Base-by-base conservation (phyloP, 1,140 invertebrate genomes). In the Papilio helenus region DNA sequence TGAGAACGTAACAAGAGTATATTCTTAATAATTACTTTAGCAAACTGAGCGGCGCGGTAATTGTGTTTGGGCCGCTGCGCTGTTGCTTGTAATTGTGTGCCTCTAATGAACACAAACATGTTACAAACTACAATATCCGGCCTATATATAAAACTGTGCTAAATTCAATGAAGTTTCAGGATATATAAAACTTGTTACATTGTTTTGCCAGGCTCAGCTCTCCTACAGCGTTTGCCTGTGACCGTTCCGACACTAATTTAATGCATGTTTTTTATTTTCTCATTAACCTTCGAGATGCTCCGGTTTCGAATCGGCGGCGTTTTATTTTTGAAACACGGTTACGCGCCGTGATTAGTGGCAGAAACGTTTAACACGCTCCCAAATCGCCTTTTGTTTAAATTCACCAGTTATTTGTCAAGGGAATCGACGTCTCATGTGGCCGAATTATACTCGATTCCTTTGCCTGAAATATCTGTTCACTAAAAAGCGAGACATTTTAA, bases 241-340 rank as follows among this genome's bases (percentile, higher is more conserved):
- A 82, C 82, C 82, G 84, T 83, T 85, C 83, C 85, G 85, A 88
- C 89, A 90, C 89, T 87, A 85, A 88, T 91, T 92, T 89, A 91
- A 92, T 92, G 92, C 92, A 92, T 87, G 89, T 84, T 90, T 93
- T 92, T 93, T 92, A 92, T 92, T 91, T 90, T 93, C 91, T 93
- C 92, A 93, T 93, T 92, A 92, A 92, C 92, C 92, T 93, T 93
- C 91, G 89, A 86, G 90, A 89, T 92, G 92, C 92, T 93, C 92
- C 90, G 92, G 90, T 92, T 93, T 90, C 89, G 89, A 91, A 91
- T 92, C 89, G 87, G 87, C 90, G 90, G 90, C 90, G 90, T 90
- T 93, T 93, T 93, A 93, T 93, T 93, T 93, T 93, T 92, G 92
- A 92, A 92, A 90, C 90, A 90, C 91, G 91, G 91, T 91, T 91